Percentiles rank a stretch among this genome's conserved stretches.
Evolutionary conservation across 2,113 vertebrate genomes (phyloP).

Genomic region (Podocnemis expansa): DNA sequence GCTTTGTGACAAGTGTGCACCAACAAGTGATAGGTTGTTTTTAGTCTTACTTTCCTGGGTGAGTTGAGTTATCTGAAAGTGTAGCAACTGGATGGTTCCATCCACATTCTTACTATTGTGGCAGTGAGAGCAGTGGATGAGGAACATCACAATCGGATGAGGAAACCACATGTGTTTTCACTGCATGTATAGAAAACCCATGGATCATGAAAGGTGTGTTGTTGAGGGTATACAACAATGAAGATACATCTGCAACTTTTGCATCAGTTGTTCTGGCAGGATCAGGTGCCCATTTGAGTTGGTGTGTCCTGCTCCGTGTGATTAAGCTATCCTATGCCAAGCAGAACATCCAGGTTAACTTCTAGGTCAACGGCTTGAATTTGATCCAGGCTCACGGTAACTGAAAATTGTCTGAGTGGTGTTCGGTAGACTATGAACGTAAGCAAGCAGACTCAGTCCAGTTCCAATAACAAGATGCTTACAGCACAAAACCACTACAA

Average conservation of each 20-base stretch:
- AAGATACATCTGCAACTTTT: too few relatives aligned
- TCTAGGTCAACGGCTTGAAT: background rate
- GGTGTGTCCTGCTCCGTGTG: background rate
- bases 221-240: too few relatives aligned
- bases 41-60: background rate
- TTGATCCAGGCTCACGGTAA: background rate
- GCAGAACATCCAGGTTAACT: background rate
- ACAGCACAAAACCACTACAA: background rate
- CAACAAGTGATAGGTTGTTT: background rate
- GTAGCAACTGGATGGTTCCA: background rate
- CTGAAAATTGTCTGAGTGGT: background rate
- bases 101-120: background rate
- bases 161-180: too few relatives aligned
- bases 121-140: background rate
- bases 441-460: background rate
- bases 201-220: background rate
- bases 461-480: background rate
- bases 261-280: too few relatives aligned
- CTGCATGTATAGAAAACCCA: background rate
- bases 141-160: background rate
- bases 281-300: background rate
- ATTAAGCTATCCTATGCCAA: background rate
- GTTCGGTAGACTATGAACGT: background rate
- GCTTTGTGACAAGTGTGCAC: background rate
- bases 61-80: background rate